A percentile compares a stretch with the other conserved stretches of the same genome.
Evolutionary conservation across 1,140 invertebrate species (phyloP).

Genomic region (Solenopsis fugax): DNA sequence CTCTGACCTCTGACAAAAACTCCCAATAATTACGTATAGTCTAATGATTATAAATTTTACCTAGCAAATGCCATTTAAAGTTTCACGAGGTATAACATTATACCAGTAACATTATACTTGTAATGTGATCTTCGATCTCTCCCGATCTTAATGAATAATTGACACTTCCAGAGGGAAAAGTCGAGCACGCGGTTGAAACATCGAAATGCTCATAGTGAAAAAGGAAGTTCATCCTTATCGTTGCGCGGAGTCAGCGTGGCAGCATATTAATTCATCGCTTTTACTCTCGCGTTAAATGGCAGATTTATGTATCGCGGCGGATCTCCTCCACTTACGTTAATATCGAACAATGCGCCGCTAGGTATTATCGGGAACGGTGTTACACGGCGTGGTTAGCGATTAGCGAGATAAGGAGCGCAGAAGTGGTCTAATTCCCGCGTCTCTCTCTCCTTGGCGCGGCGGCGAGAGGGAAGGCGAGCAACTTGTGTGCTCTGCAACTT

Average conservation of each 20-base stretch:
- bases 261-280: conserved; percentile 29
- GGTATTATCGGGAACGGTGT: conserved; percentile 38
- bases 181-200: background rate
- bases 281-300: conserved; percentile 35
- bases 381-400: conserved; percentile 33
- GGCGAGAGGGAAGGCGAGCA: background rate
- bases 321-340: conserved; percentile 48
- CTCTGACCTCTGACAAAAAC: background rate
- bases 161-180: background rate
- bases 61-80: conserved; percentile 1
- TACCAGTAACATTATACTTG: background rate
- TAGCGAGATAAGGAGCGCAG: conserved; percentile 50
- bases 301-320: conserved; percentile 40
- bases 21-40: background rate
- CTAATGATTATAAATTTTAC: background rate
- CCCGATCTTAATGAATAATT: conserved; percentile 33
- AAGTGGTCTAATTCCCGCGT: conserved; percentile 36
- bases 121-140: background rate
- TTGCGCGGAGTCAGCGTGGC: background rate
- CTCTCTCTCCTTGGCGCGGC: background rate
- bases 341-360: conserved; percentile 34
- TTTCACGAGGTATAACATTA: background rate
- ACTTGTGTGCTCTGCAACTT: conserved; percentile 39
- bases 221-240: background rate
- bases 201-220: background rate